These are phyloP conservation scores for Enteromius radiatus DNA, from an alignment of 2,797 vertebrate genomes.

Conservation along the genomic window DNA sequence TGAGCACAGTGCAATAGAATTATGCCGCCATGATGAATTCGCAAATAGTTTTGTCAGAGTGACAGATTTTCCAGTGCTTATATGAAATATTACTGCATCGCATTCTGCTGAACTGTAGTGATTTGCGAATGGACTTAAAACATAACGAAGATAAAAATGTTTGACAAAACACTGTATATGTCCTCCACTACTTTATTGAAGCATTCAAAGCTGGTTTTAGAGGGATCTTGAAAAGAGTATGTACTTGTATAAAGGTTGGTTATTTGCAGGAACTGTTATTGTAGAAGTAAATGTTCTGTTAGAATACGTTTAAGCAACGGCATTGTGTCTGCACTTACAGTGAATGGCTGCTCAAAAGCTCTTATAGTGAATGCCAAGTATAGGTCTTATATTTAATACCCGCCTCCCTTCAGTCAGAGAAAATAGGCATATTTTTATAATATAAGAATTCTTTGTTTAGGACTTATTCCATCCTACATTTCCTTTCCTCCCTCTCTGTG, in stretches of 20 bases:
- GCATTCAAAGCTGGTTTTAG: conserved; percentile 31
- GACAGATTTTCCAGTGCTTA: conserved; percentile 22
- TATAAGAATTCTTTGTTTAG: conserved; percentile 31
- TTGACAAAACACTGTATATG: neutral
- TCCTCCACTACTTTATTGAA: conserved; percentile 11
- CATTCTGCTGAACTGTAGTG: conserved; percentile 5
- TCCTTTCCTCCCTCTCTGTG: conserved; percentile 7
- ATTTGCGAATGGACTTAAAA: conserved; percentile 26
- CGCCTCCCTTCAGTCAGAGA: neutral
- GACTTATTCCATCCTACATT: conserved; percentile 1
- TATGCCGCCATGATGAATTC: conserved; percentile 14
- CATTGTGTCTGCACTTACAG: conserved; percentile 34
- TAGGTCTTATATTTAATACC: conserved; percentile 8
- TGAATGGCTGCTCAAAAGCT: conserved; percentile 18
- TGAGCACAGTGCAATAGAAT: conserved; percentile 19
- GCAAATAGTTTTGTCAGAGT: conserved; percentile 16
- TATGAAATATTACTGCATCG: neutral
- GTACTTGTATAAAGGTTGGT: conserved; percentile 24
- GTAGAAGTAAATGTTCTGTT: conserved; percentile 46
- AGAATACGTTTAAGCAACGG: conserved; percentile 46
- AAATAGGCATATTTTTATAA: conserved; percentile 38
- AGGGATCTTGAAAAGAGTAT: conserved; percentile 45
- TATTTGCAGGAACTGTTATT: conserved; percentile 37
- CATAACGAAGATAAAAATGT: conserved; percentile 24
- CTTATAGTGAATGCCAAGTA: neutral